Base-by-base conservation (phyloP, 2,113 vertebrate genomes). In the Cheilinus undulatus region DNA sequence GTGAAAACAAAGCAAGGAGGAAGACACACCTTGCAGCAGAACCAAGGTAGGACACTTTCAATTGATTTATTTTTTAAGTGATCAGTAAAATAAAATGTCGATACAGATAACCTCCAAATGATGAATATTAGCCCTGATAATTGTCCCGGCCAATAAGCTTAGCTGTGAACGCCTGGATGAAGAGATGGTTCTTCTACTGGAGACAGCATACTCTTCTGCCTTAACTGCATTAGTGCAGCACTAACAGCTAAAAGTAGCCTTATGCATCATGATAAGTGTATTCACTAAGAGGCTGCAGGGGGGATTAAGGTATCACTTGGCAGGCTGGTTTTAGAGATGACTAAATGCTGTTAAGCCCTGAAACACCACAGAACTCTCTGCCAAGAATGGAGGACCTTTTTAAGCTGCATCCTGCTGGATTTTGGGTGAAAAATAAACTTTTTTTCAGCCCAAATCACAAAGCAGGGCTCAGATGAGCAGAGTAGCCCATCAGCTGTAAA, bases 271-370 rank as follows among this genome's bases (percentile, higher is more conserved):
- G 73, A 85, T 85, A 60, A 78, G 61, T 73, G 24, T 30, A 59
- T 75, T 75, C 77, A 52, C 26, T 17, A 38, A 4, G 70, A 30
- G 58, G 71, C 72, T 67, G 69, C 59, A 1, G 60, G 67, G 63
- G 68, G 84, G 82, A 85, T 91, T 86, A 86, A 85, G 82, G 72
- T 82, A 88, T 89, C 85, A 86, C 74, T 83, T 78, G 65, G 81
- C 76, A 75, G 58, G 76, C 81, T 67, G 53, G 58, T 81, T 85
- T 84, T 46, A 76, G 71, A 80, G 72, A 80, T 64, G 87, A 77
- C 74, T 85, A 86, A 88, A 89, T 49, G 69, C 67, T 54, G 77
- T 64, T 78, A 85, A 86, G 81, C 77, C 58, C 72, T 50, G 42
- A 83, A 85, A 86, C 73, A 73, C 76, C 50, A 42, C 40, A 0